phyloP scores from a whole-genome alignment of 1,140 invertebrate species.

The Drosophila aff. region DNA sequence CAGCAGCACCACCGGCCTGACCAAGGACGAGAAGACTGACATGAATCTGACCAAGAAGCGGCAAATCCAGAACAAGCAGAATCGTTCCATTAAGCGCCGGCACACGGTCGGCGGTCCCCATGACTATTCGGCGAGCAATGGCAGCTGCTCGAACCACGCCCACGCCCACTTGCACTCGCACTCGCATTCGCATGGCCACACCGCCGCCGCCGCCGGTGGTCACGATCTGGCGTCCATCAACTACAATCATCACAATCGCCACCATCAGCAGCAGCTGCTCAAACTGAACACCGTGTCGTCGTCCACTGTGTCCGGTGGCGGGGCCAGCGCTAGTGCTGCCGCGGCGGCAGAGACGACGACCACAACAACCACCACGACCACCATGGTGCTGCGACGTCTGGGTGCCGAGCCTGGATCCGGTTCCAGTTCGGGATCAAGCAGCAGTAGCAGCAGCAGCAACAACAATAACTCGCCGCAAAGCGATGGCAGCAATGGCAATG shows the following conservation, averaged over 20 bases:
- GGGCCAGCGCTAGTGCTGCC: conserved; percentile 1
- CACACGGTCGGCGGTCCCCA: conserved; percentile 96
- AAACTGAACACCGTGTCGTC: conserved; percentile 42
- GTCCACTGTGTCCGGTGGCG: conserved; percentile 2
- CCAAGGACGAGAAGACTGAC: conserved; percentile 93
- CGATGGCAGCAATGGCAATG: conserved; percentile 72
- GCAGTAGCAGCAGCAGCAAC: conserved; percentile 48
- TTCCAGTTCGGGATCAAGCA: conserved; percentile 21
- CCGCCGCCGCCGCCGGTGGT: neutral
- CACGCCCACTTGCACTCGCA: conserved; percentile 1
- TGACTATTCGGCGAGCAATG: conserved; percentile 87
- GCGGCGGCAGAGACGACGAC: conserved; percentile 69
- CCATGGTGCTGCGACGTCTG: conserved; percentile 58
- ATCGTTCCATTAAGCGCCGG: conserved; percentile 92
- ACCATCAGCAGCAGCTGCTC: conserved; percentile 69
- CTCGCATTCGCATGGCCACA: conserved; percentile 5
- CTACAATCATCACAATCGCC: conserved; percentile 74
- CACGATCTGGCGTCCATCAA: conserved; percentile 70
- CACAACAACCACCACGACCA: conserved; percentile 70
- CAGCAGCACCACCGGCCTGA: conserved; percentile 83
- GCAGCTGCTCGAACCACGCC: conserved; percentile 21
- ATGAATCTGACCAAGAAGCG: conserved; percentile 91
- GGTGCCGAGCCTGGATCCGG: conserved; percentile 29
- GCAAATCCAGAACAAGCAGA: conserved; percentile 86
- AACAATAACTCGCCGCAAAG: conserved; percentile 77